Evolutionary conservation across 2,113 vertebrate species (phyloP).

Genomic region (Pontoporia blainvillei): DNA sequence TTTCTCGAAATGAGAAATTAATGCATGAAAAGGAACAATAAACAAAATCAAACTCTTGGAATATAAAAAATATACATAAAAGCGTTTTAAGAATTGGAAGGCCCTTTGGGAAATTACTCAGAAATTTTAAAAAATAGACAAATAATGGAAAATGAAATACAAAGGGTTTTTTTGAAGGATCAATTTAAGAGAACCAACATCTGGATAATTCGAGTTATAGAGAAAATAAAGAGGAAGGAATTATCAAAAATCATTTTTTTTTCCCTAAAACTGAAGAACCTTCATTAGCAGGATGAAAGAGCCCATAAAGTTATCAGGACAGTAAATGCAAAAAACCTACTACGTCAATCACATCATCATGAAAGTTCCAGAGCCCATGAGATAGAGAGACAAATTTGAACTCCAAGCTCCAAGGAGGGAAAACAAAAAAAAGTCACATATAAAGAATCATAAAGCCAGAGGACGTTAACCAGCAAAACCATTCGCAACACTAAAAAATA

Average conservation of each 20-base stretch:
- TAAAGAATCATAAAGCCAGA: neutral
- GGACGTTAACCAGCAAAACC: neutral
- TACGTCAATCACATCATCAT: neutral
- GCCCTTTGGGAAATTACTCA: neutral
- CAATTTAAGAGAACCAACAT: neutral
- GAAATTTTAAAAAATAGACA: neutral
- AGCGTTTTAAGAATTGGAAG: neutral
- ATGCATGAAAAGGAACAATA: neutral
- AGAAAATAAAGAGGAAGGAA: neutral
- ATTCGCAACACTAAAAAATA: neutral
- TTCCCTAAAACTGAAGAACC: neutral
- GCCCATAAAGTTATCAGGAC: neutral
- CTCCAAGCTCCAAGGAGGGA: too few species aligned
- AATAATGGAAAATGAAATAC: neutral
- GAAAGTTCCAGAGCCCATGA: neutral
- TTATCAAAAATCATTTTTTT: neutral
- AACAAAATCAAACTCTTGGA: neutral
- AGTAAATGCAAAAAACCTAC: neutral
- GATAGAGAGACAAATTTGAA: neutral
- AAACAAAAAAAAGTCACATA: neutral
- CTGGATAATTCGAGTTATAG: neutral
- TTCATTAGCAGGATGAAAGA: neutral
- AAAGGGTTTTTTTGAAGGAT: neutral
- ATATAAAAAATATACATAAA: neutral
- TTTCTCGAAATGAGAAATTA: neutral